Evolutionary conservation across 1,140 invertebrate genomes (phyloP).

Genomic region (Adelges cooleyi): DNA sequence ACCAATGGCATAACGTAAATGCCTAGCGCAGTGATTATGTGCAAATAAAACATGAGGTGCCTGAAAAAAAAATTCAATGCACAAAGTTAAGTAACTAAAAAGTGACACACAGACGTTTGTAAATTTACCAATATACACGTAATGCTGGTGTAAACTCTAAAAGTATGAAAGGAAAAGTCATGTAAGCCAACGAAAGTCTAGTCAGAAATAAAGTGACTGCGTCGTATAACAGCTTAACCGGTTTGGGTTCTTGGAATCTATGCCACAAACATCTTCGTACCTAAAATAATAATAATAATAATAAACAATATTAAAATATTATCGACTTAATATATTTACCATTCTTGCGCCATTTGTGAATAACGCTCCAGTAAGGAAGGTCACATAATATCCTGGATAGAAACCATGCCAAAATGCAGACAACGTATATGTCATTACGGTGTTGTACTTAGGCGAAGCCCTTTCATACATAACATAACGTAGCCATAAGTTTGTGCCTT

Average conservation of each 20-base stretch:
- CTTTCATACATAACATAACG: conserved; percentile 77
- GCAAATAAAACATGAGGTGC: conserved; percentile 13
- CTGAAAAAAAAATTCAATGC: background rate
- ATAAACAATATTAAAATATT: background rate
- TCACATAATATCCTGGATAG: conserved; percentile 94
- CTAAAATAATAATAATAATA: conserved; percentile 40
- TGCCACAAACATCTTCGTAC: conserved; percentile 60
- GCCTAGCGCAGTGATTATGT: background rate
- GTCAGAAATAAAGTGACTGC: conserved; percentile 62
- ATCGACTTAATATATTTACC: conserved; percentile 42
- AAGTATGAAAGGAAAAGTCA: conserved; percentile 80
- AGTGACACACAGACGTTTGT: background rate
- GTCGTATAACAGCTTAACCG: conserved; percentile 62
- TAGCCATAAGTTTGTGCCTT: conserved; percentile 81
- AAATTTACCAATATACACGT: conserved; percentile 52
- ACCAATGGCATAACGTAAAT: conserved; percentile 4
- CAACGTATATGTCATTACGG: conserved; percentile 66
- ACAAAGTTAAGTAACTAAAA: too few relatives aligned
- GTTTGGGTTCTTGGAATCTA: conserved; percentile 53
- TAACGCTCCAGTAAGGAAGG: conserved; percentile 77
- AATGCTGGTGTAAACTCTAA: conserved; percentile 62
- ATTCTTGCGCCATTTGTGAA: conserved; percentile 72
- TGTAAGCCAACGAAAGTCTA: conserved; percentile 70
- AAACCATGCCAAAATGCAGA: conserved; percentile 96
- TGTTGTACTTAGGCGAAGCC: conserved; percentile 41